Percentiles rank a stretch among this genome's conserved stretches.
Evolutionary conservation across 2,113 vertebrate species (phyloP).

Genomic region (Mesocricetus auratus): DNA sequence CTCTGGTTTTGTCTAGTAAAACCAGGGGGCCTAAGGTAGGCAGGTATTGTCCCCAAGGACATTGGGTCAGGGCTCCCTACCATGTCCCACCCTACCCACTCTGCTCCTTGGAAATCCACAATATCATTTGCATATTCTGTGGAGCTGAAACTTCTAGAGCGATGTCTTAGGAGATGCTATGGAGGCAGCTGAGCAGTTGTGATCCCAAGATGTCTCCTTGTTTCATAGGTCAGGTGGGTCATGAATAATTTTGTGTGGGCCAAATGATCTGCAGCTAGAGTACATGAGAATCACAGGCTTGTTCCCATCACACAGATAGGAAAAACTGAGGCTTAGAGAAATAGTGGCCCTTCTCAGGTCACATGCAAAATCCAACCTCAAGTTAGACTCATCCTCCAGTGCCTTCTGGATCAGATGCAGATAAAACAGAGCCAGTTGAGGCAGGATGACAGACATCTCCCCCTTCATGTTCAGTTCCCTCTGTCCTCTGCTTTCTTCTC

Average conservation of each 20-base stretch:
- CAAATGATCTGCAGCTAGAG: neutral
- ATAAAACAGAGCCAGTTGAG: neutral
- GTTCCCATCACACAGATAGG: neutral
- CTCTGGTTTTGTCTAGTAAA: neutral
- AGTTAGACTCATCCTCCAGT: neutral
- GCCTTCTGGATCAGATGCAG: neutral
- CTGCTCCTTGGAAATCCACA: neutral
- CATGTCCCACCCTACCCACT: neutral
- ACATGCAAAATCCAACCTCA: conserved; percentile 16
- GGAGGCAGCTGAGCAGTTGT: neutral
- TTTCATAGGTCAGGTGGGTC: neutral
- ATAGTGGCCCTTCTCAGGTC: neutral
- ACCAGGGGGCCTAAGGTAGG: neutral
- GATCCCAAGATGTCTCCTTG: neutral
- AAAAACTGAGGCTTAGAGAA: neutral
- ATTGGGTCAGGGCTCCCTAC: neutral
- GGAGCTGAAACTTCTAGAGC: neutral
- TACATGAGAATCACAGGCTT: neutral
- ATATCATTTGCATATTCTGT: neutral
- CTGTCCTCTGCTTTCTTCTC: neutral
- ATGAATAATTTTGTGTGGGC: conserved; percentile 1
- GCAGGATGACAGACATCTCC: neutral
- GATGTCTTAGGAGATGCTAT: neutral
- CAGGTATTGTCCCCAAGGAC: neutral
- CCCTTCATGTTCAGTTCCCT: neutral